A percentile compares a stretch with the other conserved stretches of the same genome.
Evolutionary conservation across 64 coral and sea anemone genomes (phyloP).

Genomic region (Platygyra sinensis): DNA sequence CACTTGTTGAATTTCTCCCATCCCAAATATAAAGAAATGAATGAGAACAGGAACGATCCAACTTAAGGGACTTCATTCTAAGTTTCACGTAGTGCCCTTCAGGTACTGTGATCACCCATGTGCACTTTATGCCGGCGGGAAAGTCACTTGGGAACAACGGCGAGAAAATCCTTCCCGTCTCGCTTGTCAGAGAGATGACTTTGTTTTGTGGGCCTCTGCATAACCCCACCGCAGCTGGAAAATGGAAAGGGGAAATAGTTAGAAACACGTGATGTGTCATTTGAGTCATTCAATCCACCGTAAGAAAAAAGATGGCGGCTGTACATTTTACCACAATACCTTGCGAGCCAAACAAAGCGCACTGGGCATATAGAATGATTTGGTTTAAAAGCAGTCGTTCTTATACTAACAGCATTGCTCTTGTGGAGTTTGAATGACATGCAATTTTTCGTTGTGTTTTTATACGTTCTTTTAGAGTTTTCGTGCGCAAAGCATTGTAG

Average conservation of each 20-base stretch:
- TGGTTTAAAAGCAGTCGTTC: too few relatives aligned
- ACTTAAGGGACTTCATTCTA: neutral
- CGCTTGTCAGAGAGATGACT: neutral
- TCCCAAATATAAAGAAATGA: neutral
- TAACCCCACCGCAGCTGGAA: neutral
- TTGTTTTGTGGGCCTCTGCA: neutral
- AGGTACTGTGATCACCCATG: constrained; percentile 37
- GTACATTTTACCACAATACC: too few relatives aligned
- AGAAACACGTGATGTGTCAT: too few relatives aligned
- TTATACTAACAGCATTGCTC: too few relatives aligned
- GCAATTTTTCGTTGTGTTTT: too few relatives aligned
- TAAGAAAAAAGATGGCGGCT: too few relatives aligned
- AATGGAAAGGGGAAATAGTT: neutral
- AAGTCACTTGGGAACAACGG: neutral
- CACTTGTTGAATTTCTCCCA: neutral
- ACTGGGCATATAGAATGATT: too few relatives aligned
- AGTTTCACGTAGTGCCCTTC: constrained; percentile 10
- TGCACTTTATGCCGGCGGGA: neutral
- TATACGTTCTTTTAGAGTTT: too few relatives aligned
- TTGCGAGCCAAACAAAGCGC: too few relatives aligned
- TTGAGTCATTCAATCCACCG: too few relatives aligned
- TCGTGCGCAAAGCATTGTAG: too few relatives aligned
- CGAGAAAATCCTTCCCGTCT: neutral
- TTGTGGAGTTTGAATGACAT: too few relatives aligned
- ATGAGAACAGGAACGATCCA: neutral